Conservation (phyloP, 1,140 invertebrate species). For the Pseudomyrmex dendroicus region DNA sequence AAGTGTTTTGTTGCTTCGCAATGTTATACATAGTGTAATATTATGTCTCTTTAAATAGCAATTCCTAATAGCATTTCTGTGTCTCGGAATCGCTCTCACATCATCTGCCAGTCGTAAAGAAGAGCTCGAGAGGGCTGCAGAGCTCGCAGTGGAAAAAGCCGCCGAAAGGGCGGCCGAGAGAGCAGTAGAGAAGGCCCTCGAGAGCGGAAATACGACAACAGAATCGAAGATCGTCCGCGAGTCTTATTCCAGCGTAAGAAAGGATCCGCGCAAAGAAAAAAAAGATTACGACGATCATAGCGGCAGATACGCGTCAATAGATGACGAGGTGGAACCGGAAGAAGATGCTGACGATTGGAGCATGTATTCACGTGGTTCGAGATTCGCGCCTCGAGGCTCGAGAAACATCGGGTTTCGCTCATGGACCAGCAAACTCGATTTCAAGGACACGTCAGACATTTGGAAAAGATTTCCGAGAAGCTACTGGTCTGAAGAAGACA, state of each 20-base stretch:
- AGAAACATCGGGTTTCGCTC: not conserved
- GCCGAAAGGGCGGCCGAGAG: conserved; percentile 82
- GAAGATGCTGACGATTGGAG: conserved; percentile 46
- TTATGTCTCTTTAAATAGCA: conserved; percentile 26
- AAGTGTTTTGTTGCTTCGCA: not conserved
- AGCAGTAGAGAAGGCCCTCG: conserved; percentile 81
- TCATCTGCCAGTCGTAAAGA: conserved; percentile 72
- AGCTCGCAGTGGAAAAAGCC: conserved; percentile 81
- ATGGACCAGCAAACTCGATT: not conserved
- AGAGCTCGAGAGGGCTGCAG: conserved; percentile 81
- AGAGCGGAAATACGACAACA: conserved; percentile 79
- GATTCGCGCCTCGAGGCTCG: not conserved
- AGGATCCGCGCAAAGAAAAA: conserved; percentile 56
- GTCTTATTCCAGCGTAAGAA: conserved; percentile 77
- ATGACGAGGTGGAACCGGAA: not conserved
- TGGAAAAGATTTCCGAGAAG: conserved; percentile 57
- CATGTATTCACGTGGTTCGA: not conserved
- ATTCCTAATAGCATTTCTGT: conserved; percentile 64
- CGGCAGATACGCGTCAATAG: not conserved
- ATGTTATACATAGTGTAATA: not conserved
- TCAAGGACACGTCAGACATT: not conserved
- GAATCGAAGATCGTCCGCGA: conserved; percentile 80
- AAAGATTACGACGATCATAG: not conserved
- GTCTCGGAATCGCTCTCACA: conserved; percentile 62
- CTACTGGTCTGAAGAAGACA: not conserved